phyloP scores from a whole-genome alignment of 2,888 invertebrate genomes.

The Trachelus stipa region DNA sequence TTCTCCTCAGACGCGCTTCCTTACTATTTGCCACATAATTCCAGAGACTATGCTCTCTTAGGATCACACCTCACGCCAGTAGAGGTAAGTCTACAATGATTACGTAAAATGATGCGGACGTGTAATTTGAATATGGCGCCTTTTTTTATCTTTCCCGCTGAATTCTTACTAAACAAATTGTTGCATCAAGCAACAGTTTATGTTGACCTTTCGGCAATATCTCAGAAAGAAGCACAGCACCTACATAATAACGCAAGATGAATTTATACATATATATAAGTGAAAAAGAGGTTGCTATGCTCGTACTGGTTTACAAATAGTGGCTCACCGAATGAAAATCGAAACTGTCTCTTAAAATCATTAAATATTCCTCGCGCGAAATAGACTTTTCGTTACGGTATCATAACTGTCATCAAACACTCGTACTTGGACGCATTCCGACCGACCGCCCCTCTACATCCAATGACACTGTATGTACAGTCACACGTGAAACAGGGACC shows the following conservation, averaged over 20 bases:
- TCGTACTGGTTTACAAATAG: not conserved
- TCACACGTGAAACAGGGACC: not conserved
- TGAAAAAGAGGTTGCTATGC: too few species aligned
- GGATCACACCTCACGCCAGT: not conserved
- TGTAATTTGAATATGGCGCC: not conserved
- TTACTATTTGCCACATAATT: not conserved
- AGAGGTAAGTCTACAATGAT: not conserved
- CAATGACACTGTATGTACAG: not conserved
- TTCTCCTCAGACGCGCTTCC: not conserved
- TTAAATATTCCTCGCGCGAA: not conserved
- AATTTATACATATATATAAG: too few species aligned
- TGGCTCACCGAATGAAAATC: not conserved
- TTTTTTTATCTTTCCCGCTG: not conserved
- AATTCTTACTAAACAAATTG: not conserved
- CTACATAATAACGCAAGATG: not conserved
- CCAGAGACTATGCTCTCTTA: not conserved
- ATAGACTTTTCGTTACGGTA: not conserved
- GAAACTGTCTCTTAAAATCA: not conserved
- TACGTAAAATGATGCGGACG: not conserved
- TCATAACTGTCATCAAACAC: not conserved
- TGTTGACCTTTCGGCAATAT: too few species aligned
- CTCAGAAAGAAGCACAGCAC: too few species aligned
- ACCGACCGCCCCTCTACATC: not conserved
- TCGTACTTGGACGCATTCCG: not conserved
- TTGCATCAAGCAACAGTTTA: not conserved